Percentiles rank a stretch among this genome's conserved stretches.
These are phyloP conservation scores for Nasonia longicornis DNA, from an alignment of 1,140 invertebrate genomes.

Conservation along the genomic window DNA sequence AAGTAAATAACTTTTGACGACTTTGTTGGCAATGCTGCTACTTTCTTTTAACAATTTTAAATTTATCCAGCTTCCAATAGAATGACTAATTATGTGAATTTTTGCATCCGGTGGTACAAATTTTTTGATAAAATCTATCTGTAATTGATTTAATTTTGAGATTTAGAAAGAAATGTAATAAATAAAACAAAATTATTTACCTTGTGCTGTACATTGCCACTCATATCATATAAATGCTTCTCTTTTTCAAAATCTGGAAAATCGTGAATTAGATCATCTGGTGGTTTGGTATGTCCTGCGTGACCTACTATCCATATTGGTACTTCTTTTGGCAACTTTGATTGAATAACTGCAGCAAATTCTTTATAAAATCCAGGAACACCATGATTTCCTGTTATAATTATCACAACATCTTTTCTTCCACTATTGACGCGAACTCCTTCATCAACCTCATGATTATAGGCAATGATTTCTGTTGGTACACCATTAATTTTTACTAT, in stretches of 20 bases:
- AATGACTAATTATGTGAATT: slow-evolving; percentile 85
- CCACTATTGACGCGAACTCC: too few species aligned
- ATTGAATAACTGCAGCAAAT: slow-evolving; percentile 66
- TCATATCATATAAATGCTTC: slow-evolving; percentile 74
- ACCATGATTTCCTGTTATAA: not conserved
- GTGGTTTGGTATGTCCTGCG: slow-evolving; percentile 76
- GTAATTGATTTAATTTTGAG: slow-evolving; percentile 37
- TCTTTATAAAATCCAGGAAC: not conserved
- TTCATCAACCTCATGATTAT: too few species aligned
- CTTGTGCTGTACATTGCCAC: slow-evolving; percentile 85
- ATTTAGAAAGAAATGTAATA: slow-evolving; percentile 3
- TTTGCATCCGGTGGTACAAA: slow-evolving; percentile 77
- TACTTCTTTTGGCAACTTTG: slow-evolving; percentile 68
- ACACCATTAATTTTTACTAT: too few species aligned
- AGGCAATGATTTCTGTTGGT: too few species aligned
- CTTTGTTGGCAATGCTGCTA: slow-evolving; percentile 62
- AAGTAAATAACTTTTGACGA: slow-evolving; percentile 76
- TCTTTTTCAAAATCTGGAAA: slow-evolving; percentile 69
- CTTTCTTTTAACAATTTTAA: slow-evolving; percentile 78
- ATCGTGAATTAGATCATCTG: slow-evolving; percentile 59
- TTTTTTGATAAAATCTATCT: slow-evolving; percentile 78
- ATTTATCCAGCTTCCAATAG: slow-evolving; percentile 85
- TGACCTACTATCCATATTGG: slow-evolving; percentile 84
- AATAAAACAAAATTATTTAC: slow-evolving; percentile 49
- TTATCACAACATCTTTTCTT: not conserved